Percentiles rank a stretch among this genome's conserved stretches.
Conservation (phyloP, 2,888 invertebrate species). For the Chrysolina haemoptera region DNA sequence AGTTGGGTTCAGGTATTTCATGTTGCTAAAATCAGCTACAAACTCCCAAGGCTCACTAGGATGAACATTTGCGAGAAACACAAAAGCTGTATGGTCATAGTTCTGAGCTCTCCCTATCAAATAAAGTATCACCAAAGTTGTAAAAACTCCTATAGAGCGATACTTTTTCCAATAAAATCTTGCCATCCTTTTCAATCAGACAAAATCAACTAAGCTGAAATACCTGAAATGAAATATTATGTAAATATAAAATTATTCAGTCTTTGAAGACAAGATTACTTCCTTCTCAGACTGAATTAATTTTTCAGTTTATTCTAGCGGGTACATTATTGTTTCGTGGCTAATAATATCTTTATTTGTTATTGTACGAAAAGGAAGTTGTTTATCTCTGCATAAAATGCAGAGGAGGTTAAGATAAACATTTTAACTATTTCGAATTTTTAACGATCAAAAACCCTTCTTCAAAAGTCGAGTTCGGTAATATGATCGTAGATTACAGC, state of each 20-base stretch:
- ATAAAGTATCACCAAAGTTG: slow-evolving; percentile 58
- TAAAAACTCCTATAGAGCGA: slow-evolving; percentile 54
- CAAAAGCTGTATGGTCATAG: slow-evolving; percentile 70
- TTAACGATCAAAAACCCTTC: background rate
- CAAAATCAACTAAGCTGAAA: background rate
- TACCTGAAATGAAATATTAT: background rate
- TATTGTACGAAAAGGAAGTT: slow-evolving; percentile 31
- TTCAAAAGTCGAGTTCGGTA: no score
- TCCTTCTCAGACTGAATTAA: background rate
- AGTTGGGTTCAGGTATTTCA: slow-evolving; percentile 80
- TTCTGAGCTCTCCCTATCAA: slow-evolving; percentile 61
- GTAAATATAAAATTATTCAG: background rate
- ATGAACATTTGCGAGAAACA: slow-evolving; percentile 72
- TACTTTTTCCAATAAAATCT: slow-evolving; percentile 63
- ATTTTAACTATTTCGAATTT: slow-evolving; percentile 5
- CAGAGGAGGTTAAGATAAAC: slow-evolving; percentile 39
- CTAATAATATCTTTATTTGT: slow-evolving; percentile 20
- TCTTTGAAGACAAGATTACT: background rate
- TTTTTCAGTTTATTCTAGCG: background rate
- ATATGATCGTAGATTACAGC: no score
- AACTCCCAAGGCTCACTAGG: slow-evolving; percentile 80
- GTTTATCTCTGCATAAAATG: slow-evolving; percentile 33
- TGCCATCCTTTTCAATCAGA: slow-evolving; percentile 55
- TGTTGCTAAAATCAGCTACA: slow-evolving; percentile 83
- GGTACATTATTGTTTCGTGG: background rate